Base-by-base conservation (phyloP, 2,888 invertebrate genomes). In the Pandemis corylana region DNA sequence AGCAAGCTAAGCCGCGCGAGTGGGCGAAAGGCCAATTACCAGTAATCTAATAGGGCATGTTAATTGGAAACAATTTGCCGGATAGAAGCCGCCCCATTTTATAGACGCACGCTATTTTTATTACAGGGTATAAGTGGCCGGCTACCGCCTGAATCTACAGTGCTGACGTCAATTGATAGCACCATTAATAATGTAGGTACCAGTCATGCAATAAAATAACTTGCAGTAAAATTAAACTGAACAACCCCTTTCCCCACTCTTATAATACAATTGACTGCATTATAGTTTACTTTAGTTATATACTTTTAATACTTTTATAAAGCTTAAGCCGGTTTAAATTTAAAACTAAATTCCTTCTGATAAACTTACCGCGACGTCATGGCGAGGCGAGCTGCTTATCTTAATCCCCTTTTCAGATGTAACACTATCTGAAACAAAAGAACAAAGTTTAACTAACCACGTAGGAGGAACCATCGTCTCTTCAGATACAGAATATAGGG, bases 341-440 rank as follows among this genome's bases (percentile, higher is more conserved):
- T 10, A 44, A 44, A 44, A 44, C 10, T 44, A 9, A 44, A 9
- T 44, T 44, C 9, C 9, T 44, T 44, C 5, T 49, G 5, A 10
- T 42, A 28, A 56, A 85, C 90, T 89, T 79, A 91, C 92, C 92
- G 85, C 51, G 92, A 91, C 77, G 91, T 92, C 92, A 92, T 92
- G 75, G 68, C 82, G 82, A 69, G 69, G 69, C 82, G 82, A 69
- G 69, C 69, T 78, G 71, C 77, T 75, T 75, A 80, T 83, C 70
- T 75, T 70, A 68, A 79, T 80, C 76, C 78, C 15, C 56, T 83
- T 78, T 83, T 79, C 77, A 81, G 81, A 77, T 78, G 78, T 75
- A 77, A 76, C 78, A 78, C 77, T 73, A 79, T 84, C 91, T 91
- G 88, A 76, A 90, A 91, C 83, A 87, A 89, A 78, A 71, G 56